These are phyloP conservation scores for Actinopyga echinites DNA, from an alignment of 53 echinoderm and acorn worm species.

Conservation along the genomic window DNA sequence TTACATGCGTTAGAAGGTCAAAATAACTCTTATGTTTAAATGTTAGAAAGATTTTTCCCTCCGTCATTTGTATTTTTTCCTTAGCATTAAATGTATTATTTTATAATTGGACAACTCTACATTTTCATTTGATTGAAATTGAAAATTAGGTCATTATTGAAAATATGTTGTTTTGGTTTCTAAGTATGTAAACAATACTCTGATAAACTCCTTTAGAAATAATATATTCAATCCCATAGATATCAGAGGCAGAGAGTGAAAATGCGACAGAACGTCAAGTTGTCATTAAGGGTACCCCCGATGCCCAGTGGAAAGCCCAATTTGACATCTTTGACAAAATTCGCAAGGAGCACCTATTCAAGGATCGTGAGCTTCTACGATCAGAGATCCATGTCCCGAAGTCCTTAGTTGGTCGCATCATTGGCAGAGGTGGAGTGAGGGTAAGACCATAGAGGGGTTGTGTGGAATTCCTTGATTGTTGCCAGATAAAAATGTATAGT, in stretches of 20 bases:
- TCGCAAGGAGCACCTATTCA: conserved; percentile 81
- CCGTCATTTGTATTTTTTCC: too few relatives aligned
- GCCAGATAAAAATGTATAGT: too few relatives aligned
- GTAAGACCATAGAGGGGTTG: conserved; percentile 33
- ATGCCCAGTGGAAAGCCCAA: conserved; percentile 95
- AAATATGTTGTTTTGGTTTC: too few relatives aligned
- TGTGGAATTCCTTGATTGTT: too few relatives aligned
- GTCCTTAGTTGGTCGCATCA: conserved; percentile 90
- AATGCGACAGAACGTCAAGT: conserved; percentile 77
- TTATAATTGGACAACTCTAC: too few relatives aligned
- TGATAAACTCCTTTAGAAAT: too few relatives aligned
- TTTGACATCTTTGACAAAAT: conserved; percentile 94
- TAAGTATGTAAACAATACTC: too few relatives aligned
- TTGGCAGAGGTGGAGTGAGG: conserved; percentile 85
- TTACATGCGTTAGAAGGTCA: too few relatives aligned
- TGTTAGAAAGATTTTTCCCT: too few relatives aligned
- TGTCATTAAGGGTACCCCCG: conserved; percentile 82
- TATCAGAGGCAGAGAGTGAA: conserved; percentile 82
- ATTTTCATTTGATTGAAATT: neutral
- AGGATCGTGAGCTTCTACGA: conserved; percentile 76
- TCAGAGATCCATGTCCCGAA: conserved; percentile 83
- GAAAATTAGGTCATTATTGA: too few relatives aligned
- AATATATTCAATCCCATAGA: conserved; percentile 29
- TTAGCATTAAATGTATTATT: too few relatives aligned
- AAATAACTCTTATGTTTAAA: too few relatives aligned